phyloP scores from a whole-genome alignment of 2,113 vertebrate genomes.

The Oophaga pumilio region DNA sequence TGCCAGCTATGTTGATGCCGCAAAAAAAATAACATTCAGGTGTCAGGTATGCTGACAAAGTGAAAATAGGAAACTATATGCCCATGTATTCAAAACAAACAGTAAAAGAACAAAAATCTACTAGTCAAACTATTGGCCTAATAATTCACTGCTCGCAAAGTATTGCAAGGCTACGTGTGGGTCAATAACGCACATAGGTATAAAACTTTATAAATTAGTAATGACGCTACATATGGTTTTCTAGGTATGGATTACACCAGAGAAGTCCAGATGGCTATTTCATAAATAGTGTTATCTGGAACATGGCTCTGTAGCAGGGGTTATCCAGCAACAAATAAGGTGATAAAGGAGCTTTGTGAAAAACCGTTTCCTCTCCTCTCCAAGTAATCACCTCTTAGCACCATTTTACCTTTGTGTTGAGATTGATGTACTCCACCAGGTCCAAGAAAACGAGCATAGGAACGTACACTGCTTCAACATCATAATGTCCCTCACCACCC shows the following conservation, averaged over 20 bases:
- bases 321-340: background rate
- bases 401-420: constrained; percentile 8
- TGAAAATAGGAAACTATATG: background rate
- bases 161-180: background rate
- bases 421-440: constrained; percentile 23
- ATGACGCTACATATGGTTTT: background rate
- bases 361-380: background rate
- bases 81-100: constrained; percentile 56
- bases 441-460: constrained; percentile 16
- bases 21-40: constrained; percentile 63
- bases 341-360: background rate
- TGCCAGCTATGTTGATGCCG: constrained; percentile 61
- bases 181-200: background rate
- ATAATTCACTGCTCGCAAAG: constrained; percentile 56
- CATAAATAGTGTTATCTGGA: background rate
- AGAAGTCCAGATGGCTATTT: background rate
- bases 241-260: background rate
- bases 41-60: constrained; percentile 63
- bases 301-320: background rate
- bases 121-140: constrained; percentile 59
- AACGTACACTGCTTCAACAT: constrained; percentile 5
- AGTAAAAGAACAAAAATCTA: constrained; percentile 60
- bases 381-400: constrained; percentile 17
- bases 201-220: background rate
- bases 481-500: background rate